Percentiles rank a stretch among this genome's conserved stretches.
Evolutionary conservation across 2,797 vertebrate genomes (phyloP).

Genomic region (Melanogrammus aeglefinus): DNA sequence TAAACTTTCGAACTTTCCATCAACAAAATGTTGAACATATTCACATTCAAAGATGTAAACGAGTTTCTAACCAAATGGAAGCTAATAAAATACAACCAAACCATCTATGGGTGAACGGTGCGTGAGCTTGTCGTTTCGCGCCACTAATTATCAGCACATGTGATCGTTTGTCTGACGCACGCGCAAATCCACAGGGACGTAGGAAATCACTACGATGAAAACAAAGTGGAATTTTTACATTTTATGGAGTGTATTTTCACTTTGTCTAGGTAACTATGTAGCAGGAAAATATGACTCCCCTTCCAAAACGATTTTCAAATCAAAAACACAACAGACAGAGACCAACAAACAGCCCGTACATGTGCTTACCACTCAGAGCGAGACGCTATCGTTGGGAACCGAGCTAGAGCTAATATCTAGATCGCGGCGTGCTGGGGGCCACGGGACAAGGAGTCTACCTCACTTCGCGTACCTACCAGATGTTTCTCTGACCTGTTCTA

Average conservation of each 20-base stretch:
- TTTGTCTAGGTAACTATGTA: slow-evolving; percentile 21
- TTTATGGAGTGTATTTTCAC: slow-evolving; percentile 44
- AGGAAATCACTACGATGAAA: slow-evolving; percentile 50
- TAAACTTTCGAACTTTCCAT: too few species aligned
- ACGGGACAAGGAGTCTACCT: neutral
- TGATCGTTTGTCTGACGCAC: slow-evolving; percentile 16
- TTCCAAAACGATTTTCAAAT: slow-evolving; percentile 11
- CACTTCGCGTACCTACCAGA: slow-evolving; percentile 38
- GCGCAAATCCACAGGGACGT: slow-evolving; percentile 21
- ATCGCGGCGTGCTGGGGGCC: neutral
- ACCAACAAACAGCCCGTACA: neutral
- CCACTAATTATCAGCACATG: slow-evolving; percentile 50
- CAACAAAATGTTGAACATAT: too few species aligned
- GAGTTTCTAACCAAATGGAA: too few species aligned
- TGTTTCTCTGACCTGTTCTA: slow-evolving; percentile 65
- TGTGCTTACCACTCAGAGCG: neutral
- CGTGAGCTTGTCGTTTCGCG: neutral
- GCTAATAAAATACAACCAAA: neutral
- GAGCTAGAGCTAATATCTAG: neutral
- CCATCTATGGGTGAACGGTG: neutral
- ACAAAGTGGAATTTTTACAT: slow-evolving; percentile 41
- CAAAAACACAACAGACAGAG: neutral
- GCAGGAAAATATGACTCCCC: slow-evolving; percentile 15
- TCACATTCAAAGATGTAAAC: too few species aligned
- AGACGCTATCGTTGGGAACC: neutral